Conservation (phyloP, 2,888 invertebrate species). For the Pyralis farinalis region DNA sequence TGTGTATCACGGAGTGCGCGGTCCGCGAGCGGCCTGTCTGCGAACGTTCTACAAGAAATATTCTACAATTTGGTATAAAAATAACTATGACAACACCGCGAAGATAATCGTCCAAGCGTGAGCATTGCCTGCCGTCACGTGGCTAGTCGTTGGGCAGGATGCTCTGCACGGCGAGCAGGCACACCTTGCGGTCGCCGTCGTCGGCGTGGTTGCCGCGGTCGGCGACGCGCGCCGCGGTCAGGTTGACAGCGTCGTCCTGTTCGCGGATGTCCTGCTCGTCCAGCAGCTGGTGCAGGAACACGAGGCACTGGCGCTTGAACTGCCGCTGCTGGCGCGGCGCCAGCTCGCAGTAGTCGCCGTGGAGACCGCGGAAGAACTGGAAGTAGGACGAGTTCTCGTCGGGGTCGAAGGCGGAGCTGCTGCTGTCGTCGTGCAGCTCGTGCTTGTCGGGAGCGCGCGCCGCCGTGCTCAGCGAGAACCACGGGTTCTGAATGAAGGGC, state of each 20-base stretch:
- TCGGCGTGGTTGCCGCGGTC: conserved; percentile 5
- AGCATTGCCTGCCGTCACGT: too few species aligned
- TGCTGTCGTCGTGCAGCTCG: conserved; percentile 34
- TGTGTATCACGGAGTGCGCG: too few species aligned
- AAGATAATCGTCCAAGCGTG: too few species aligned
- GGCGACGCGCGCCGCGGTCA: too few species aligned
- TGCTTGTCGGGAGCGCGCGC: conserved; percentile 16
- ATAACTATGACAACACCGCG: too few species aligned
- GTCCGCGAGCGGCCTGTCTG: too few species aligned
- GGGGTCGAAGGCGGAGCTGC: conserved; percentile 43
- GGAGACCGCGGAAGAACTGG: conserved; percentile 66
- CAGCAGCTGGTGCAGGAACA: conserved; percentile 52
- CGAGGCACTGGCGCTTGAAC: conserved; percentile 58
- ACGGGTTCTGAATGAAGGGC: conserved; percentile 31
- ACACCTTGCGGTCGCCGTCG: conserved; percentile 11
- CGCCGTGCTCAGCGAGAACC: conserved; percentile 27
- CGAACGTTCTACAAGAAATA: too few species aligned
- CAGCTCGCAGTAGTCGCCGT: conserved; percentile 58
- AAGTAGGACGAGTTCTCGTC: conserved; percentile 64
- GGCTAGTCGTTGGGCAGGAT: neutral
- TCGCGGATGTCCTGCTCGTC: conserved; percentile 46
- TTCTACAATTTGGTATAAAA: too few species aligned
- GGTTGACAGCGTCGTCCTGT: conserved; percentile 32
- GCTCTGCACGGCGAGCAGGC: neutral
- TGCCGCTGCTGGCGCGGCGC: conserved; percentile 42